Percentiles rank a stretch among this genome's conserved stretches.
These are phyloP conservation scores for Gyps fulvus DNA, from an alignment of 2,113 vertebrate species.

Conservation along the genomic window DNA sequence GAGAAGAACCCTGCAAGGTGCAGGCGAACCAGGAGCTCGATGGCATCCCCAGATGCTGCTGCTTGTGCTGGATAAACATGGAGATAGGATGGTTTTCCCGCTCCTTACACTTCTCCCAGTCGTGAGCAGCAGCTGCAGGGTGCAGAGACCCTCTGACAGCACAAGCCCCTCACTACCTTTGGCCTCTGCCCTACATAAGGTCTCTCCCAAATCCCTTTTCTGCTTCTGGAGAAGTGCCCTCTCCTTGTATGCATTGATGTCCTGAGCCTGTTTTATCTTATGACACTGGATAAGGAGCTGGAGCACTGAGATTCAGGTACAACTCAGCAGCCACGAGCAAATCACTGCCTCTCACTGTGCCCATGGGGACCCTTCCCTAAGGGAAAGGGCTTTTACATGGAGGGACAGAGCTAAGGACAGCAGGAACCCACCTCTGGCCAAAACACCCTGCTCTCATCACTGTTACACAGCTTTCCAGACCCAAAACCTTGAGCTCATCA, in stretches of 20 bases:
- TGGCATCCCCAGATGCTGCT: not conserved
- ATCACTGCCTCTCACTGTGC: not conserved
- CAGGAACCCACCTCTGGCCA: not conserved
- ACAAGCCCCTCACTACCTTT: fast-evolving
- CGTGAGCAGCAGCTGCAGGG: not conserved
- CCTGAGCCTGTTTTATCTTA: not conserved
- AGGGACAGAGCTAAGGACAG: not conserved
- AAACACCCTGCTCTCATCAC: not conserved
- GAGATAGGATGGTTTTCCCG: not conserved
- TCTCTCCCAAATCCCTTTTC: not conserved
- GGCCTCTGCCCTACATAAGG: not conserved
- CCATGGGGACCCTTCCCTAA: not conserved
- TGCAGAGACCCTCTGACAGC: too few relatives aligned
- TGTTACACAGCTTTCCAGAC: not conserved
- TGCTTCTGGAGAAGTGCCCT: not conserved
- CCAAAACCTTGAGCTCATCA: not conserved
- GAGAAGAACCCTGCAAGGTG: not conserved
- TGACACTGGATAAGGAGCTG: fast-evolving
- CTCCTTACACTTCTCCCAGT: not conserved
- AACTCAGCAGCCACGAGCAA: not conserved
- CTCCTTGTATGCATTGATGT: not conserved
- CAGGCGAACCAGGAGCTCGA: fast-evolving
- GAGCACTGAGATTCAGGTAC: not conserved
- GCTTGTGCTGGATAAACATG: fast-evolving
- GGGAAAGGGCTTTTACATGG: not conserved